A percentile compares a stretch with the other conserved stretches of the same genome.
phyloP scores from a whole-genome alignment of 2,113 vertebrate genomes.

The Lethenteron camtschaticum region DNA sequence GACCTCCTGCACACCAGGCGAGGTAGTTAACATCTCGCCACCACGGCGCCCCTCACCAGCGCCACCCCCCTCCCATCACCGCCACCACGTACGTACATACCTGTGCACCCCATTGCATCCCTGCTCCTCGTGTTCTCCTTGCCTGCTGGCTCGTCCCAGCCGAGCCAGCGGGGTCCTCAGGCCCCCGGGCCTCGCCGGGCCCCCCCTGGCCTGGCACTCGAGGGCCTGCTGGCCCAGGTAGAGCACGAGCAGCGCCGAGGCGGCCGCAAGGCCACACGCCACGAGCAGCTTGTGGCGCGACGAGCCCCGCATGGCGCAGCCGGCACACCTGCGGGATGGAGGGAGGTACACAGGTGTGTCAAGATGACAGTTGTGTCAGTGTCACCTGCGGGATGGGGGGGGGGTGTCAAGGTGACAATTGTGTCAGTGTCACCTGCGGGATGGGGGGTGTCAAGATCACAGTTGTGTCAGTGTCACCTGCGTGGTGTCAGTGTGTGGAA shows the following conservation, averaged over 20 bases:
- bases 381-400: too few relatives aligned
- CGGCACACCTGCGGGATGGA: neutral
- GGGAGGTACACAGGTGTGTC: neutral
- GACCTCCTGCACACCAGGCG: neutral
- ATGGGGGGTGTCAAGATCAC: too few relatives aligned
- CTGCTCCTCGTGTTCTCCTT: neutral
- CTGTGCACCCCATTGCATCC: neutral
- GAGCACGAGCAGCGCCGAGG: neutral
- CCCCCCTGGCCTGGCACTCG: neutral
- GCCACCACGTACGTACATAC: neutral
- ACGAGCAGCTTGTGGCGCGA: neutral
- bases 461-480: too few relatives aligned
- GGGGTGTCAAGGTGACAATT: too few relatives aligned
- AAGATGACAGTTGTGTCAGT: neutral
- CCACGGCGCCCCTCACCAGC: neutral
- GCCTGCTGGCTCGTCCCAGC: neutral
- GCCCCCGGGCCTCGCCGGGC: neutral
- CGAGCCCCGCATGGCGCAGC: neutral
- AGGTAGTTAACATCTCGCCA: neutral
- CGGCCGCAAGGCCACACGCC: neutral
- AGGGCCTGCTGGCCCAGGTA: conserved; percentile 1
- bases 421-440: too few relatives aligned
- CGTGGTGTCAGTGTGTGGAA: too few relatives aligned
- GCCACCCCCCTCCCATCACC: neutral
- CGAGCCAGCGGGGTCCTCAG: neutral